Percentiles rank a stretch among this genome's conserved stretches.
Conservation (phyloP, 1,140 invertebrate genomes). For the Panagrolaimus sp. region DNA sequence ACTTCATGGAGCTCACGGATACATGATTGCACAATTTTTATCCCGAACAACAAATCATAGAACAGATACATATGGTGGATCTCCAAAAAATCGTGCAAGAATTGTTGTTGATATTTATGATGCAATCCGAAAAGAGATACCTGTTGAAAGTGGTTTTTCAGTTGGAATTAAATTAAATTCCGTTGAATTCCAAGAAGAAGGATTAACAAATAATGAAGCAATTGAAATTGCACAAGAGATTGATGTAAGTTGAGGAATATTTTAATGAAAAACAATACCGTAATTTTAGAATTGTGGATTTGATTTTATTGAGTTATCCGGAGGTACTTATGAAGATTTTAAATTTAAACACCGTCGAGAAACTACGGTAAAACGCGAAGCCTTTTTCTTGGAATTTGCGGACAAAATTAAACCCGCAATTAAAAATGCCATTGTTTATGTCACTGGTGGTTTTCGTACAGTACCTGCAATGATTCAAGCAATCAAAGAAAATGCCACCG, state of each 20-base stretch:
- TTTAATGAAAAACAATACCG: background rate
- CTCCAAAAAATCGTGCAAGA: constrained; percentile 41
- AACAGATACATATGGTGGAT: constrained; percentile 52
- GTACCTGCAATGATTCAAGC: constrained; percentile 20
- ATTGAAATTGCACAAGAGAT: constrained; percentile 23
- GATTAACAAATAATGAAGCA: constrained; percentile 22
- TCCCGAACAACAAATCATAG: constrained; percentile 47
- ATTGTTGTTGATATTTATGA: constrained; percentile 48
- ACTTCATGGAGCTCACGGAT: constrained; percentile 55
- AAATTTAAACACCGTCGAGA: constrained; percentile 23
- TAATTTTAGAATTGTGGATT: constrained; percentile 23
- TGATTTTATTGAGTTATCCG: constrained; percentile 29
- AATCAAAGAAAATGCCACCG: constrained; percentile 23
- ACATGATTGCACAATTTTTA: constrained; percentile 48
- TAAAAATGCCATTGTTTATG: constrained; percentile 35
- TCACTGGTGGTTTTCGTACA: constrained; percentile 28
- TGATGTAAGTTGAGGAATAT: constrained; percentile 4
- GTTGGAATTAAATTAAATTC: constrained; percentile 48
- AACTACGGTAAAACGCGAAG: constrained; percentile 28
- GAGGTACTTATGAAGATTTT: constrained; percentile 20
- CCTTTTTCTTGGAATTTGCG: constrained; percentile 23
- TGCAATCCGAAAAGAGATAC: constrained; percentile 37
- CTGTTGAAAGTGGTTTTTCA: constrained; percentile 36
- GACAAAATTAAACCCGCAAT: constrained; percentile 20
- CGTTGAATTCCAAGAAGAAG: constrained; percentile 37